Base-by-base conservation (phyloP, 2,113 vertebrate genomes). In the Poeciliopsis occidentalis region DNA sequence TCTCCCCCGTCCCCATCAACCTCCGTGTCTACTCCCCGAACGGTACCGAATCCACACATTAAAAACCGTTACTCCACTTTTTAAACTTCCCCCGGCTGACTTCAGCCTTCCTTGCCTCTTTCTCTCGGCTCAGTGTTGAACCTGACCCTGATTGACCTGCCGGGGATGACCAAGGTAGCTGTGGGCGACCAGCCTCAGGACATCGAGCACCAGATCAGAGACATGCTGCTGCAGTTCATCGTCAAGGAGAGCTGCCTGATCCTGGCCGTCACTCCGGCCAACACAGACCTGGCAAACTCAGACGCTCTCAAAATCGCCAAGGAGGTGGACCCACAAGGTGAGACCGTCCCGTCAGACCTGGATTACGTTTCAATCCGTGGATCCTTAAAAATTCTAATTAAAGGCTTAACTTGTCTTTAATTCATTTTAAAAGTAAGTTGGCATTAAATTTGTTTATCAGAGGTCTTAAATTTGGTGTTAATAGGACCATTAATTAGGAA, bases 221-320 rank as follows among this genome's bases (percentile, higher is more conserved):
- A 99, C 0, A 99, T 99, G 98, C 94, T 99, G 83, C 41, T 98
- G 91, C 97, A 98, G 94, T 99, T 99, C 92, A 98, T 99, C 92
- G 96, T 95, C 86, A 91, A 96, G 69, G 98, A 99, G 65, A 99
- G 96, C 94, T 98, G 96, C 88, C 86, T 99, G 3, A 99, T 99
- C 92, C 95, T 99, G 0, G 98, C 98, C 0, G 98, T 99, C 67
- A 99, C 98, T 0, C 98, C 98, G 0, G 98, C 97, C 80, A 99
- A 99, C 93, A 96, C 94, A 65, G 98, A 99, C 85, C 88, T 99
- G 91, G 98, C 98, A 85, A 99, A 99, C 92, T 99, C 98, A 0
- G 98, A 99, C 0, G 98, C 98, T 0, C 96, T 99, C 73, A 99
- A 99, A 89, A 94, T 99, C 72, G 95, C 98, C 19, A 99, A 99